Evolutionary conservation across 2,113 vertebrate genomes (phyloP), one percentile per base, ranked within the genome.

Genomic region (Pampusana beccarii): DNA sequence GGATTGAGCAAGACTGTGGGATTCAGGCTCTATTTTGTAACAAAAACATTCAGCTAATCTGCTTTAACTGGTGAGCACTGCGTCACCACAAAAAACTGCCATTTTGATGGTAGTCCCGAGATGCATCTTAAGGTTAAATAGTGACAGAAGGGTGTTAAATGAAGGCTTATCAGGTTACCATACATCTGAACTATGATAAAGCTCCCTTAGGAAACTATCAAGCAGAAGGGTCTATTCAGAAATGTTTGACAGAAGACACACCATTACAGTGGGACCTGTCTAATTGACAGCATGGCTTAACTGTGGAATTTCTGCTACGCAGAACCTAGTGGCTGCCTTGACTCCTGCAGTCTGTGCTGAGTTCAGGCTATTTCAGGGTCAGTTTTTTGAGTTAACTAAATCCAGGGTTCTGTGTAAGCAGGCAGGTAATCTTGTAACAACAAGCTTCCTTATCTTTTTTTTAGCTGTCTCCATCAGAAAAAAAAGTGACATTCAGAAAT

Each of bases 221-320:
- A 91, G 96, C 62, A 65, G 83, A 96, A 97, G 73, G 78, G 36
- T 80, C 91, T 96, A 97, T 97, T 98, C 90, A 97, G 95, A 95
- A 97, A 93, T 77, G 73, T 58, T 83, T 89, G 93, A 95, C 92
- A 94, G 86, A 79, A 98, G 97, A 98, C 95, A 98, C 20, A 93
- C 78, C 64, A 46, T 95, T 93, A 95, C 64, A 97, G 96, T 95
- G 96, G 86, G 90, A 96, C 92, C 81, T 64, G 33, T 96, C 97
- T 91, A 93, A 95, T 12, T 96, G 97, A 98, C 96, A 97, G 92
- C 78, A 16, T 11, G 46, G 92, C 95, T 98, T 97, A 98, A 96
- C 91, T 15, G 70, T 84, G 96, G 95, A 92, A 97, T 98, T 97
- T 96, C 90, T 95, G 75, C 61, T 90, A 44, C 4, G 8, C 17